These are phyloP conservation scores for Mesopsocus fuscifrons DNA, from an alignment of 2,888 invertebrate genomes.

Conservation along the genomic window DNA sequence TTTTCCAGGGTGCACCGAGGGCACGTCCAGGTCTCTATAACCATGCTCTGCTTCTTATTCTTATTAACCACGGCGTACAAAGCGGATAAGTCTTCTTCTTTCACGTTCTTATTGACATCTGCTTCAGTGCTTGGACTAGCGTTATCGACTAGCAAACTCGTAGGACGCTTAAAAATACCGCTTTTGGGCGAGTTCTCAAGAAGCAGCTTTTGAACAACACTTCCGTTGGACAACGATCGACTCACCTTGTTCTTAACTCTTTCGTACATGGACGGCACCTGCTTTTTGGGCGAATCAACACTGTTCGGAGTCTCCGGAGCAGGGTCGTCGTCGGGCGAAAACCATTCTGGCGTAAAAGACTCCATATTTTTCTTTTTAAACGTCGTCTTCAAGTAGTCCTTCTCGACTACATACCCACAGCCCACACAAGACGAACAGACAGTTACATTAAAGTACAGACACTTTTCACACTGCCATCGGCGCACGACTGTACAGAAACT, in stretches of 20 bases:
- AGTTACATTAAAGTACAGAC: constrained; percentile 22
- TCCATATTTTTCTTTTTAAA: constrained; percentile 19
- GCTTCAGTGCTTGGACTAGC: constrained; percentile 12
- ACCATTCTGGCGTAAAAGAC: constrained; percentile 9
- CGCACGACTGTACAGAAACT: constrained; percentile 18
- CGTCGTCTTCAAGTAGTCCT: constrained; percentile 16
- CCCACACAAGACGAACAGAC: constrained; percentile 18
- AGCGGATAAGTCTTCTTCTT: constrained; percentile 21
- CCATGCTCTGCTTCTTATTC: constrained; percentile 26
- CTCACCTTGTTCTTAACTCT: constrained; percentile 33
- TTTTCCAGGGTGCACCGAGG: constrained; percentile 52
- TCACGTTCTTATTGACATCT: constrained; percentile 19
- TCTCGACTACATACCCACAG: constrained; percentile 16
- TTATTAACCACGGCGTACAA: constrained; percentile 24
- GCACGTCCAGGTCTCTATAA: constrained; percentile 28
- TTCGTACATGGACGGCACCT: constrained; percentile 28
- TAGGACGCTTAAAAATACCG: constrained; percentile 13
- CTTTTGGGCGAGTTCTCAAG: constrained; percentile 15
- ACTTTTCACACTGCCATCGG: constrained; percentile 24
- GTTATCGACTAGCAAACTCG: constrained; percentile 16
- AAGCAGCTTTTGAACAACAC: constrained; percentile 29
- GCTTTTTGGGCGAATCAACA: constrained; percentile 28
- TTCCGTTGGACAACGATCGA: constrained; percentile 42
- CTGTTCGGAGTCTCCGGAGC: not conserved
- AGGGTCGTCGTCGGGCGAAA: constrained; percentile 4